Conservation (phyloP, 2,113 vertebrate species). For the Phylloscopus whistleri region DNA sequence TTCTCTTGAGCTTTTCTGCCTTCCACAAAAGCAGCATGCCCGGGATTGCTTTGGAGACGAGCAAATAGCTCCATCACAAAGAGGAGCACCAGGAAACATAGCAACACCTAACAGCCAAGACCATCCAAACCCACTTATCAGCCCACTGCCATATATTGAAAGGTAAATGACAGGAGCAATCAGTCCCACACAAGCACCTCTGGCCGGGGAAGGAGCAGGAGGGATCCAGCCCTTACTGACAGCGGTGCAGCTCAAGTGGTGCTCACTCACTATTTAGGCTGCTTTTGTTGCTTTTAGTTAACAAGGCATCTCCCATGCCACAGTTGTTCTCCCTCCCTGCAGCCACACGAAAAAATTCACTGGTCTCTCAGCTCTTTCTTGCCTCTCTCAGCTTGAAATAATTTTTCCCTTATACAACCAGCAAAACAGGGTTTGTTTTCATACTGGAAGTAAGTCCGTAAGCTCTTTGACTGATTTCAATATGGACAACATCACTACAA, state of each 20-base stretch:
- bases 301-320: fast-evolving
- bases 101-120: background rate
- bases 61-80: background rate
- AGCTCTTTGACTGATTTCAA: background rate
- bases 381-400: fast-evolving
- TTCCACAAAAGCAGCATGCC: background rate
- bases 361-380: background rate
- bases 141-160: fast-evolving
- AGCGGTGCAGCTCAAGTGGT: background rate
- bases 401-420: background rate
- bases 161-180: background rate
- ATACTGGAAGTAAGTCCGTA: background rate
- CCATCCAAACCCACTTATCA: background rate
- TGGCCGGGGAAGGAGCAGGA: background rate
- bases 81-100: background rate
- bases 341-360: background rate
- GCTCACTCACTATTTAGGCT: background rate
- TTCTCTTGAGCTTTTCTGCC: background rate
- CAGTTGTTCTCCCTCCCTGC: background rate
- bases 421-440: background rate
- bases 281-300: background rate
- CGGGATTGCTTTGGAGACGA: background rate
- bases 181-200: fast-evolving
- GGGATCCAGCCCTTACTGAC: background rate
- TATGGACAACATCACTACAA: background rate